Conservation (phyloP, 2,797 vertebrate species). For the Apodemus agrarius region DNA sequence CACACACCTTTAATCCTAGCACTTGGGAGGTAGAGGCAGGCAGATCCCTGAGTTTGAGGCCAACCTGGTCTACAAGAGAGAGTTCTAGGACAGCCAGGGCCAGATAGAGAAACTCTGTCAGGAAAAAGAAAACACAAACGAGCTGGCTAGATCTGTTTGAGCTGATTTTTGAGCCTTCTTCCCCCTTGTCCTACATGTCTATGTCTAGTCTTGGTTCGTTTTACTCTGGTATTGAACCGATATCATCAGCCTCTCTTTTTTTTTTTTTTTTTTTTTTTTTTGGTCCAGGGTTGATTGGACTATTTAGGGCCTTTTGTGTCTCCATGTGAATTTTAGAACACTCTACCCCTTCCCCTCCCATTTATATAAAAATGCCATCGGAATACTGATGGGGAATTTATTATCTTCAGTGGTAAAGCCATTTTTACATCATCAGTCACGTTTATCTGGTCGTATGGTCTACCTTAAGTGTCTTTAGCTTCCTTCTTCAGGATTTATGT, state of each 20-base stretch:
- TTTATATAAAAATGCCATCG: background rate
- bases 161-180: background rate
- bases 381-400: background rate
- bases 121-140: background rate
- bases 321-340: background rate
- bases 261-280: background rate
- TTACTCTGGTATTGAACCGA: background rate
- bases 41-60: background rate
- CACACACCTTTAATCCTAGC: background rate
- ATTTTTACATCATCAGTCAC: background rate
- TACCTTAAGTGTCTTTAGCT: background rate
- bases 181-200: too few species aligned
- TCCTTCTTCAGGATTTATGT: background rate
- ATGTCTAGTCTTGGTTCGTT: background rate
- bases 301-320: background rate
- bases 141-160: background rate
- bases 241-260: background rate
- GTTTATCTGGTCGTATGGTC: background rate
- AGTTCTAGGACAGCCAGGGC: background rate
- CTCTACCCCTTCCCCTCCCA: background rate
- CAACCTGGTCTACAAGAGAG: background rate
- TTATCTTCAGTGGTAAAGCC: background rate
- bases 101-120: background rate
- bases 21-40: background rate
- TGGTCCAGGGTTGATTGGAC: background rate